phyloP scores from a whole-genome alignment of 30 jellyfish, hydroid and myxozoan species.

The Cassiopea andromeda region DNA sequence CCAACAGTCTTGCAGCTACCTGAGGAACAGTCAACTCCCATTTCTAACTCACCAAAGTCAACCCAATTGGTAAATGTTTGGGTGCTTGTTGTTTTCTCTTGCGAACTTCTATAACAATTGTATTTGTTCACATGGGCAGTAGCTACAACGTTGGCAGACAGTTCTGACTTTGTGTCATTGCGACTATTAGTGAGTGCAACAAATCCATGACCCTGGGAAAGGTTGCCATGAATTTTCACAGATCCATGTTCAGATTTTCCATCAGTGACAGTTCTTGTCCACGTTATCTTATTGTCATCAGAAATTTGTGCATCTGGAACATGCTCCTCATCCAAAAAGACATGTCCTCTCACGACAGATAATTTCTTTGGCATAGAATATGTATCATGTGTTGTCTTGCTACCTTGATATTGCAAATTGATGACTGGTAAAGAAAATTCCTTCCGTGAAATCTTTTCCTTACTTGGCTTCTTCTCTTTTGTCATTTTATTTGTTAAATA shows the following conservation, averaged over 20 bases:
- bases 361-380: conserved; percentile 55
- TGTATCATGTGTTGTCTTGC: conserved; percentile 18
- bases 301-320: conserved; percentile 21
- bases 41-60: conserved; percentile 42
- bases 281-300: conserved; percentile 26
- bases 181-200: conserved; percentile 37
- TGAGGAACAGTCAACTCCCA: conserved; percentile 57
- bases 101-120: conserved; percentile 50
- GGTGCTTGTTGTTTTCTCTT: background rate
- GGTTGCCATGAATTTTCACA: conserved; percentile 30
- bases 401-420: conserved; percentile 34
- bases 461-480: background rate
- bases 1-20: conserved; percentile 57
- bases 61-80: conserved; percentile 31
- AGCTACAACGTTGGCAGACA: conserved; percentile 35
- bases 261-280: conserved; percentile 54
- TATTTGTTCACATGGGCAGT: conserved; percentile 47
- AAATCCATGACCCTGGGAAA: conserved; percentile 50
- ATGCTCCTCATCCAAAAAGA: conserved; percentile 37
- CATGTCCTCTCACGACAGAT: conserved; percentile 50
- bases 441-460: conserved; percentile 4
- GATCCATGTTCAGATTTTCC: conserved; percentile 73
- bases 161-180: conserved; percentile 43
- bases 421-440: conserved; percentile 23
- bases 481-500: background rate